A percentile compares a stretch with the other conserved stretches of the same genome.
Conservation (phyloP, 1,140 invertebrate genomes). For the Aphelenchoides avenae region DNA sequence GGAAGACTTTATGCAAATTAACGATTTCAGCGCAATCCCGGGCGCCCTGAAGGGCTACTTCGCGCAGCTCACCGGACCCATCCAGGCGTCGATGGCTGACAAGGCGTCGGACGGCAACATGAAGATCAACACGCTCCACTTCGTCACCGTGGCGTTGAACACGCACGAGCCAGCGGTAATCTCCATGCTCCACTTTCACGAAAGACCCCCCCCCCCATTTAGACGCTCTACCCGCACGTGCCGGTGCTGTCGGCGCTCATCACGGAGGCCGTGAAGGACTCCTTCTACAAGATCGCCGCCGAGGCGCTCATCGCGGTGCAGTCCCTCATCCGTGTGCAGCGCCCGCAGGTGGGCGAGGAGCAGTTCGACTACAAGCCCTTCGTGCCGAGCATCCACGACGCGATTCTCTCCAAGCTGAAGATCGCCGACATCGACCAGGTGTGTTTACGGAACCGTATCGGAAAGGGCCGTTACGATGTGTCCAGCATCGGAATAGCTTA, state of each 20-base stretch:
- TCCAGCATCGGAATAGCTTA: slow-evolving; percentile 3
- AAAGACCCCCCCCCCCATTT: too few relatives aligned
- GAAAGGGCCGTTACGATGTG: too few relatives aligned
- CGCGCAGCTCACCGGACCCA: slow-evolving; percentile 24
- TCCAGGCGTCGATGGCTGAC: slow-evolving; percentile 70
- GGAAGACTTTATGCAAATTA: slow-evolving; percentile 1
- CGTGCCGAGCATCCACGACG: slow-evolving; percentile 29
- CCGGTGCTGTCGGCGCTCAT: slow-evolving; percentile 72
- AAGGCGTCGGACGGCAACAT: slow-evolving; percentile 76
- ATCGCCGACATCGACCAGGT: slow-evolving; percentile 68
- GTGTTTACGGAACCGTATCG: slow-evolving; percentile 30
- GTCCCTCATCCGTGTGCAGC: slow-evolving; percentile 84
- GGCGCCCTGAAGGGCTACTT: slow-evolving; percentile 33
- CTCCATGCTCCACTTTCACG: background rate
- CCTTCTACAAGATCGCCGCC: slow-evolving; percentile 96
- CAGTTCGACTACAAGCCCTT: slow-evolving; percentile 2
- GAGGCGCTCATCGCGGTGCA: slow-evolving; percentile 87
- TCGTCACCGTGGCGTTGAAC: slow-evolving; percentile 78
- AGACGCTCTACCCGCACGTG: slow-evolving; percentile 74
- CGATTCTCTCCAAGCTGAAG: slow-evolving; percentile 32
- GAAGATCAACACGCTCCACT: slow-evolving; percentile 93
- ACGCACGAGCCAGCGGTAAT: slow-evolving; percentile 72
- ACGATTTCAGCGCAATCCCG: slow-evolving; percentile 32
- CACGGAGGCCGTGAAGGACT: slow-evolving; percentile 67
- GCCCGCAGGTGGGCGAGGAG: background rate